Conservation (phyloP, 1,140 invertebrate species). For the Drosophila saltans region DNA sequence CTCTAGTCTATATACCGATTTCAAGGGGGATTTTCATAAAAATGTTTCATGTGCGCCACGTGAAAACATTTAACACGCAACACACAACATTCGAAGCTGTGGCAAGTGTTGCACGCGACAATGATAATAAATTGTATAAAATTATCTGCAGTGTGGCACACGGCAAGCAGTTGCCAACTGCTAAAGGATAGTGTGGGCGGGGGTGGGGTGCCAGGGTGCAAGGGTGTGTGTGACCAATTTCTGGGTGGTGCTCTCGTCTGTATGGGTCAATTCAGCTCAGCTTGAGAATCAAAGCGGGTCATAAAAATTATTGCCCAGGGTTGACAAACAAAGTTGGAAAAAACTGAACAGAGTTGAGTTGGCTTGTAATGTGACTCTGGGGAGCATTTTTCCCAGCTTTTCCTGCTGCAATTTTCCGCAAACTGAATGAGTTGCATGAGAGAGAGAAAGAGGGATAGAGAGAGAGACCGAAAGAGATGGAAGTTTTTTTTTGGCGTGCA, state of each 20-base stretch:
- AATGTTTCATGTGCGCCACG: constrained; percentile 50
- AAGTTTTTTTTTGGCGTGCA: constrained; percentile 42
- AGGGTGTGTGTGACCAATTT: constrained; percentile 45
- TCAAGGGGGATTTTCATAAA: constrained; percentile 40
- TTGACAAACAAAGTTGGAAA: constrained; percentile 38
- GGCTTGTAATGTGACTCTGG: constrained; percentile 75
- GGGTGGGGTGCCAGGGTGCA: constrained; percentile 8
- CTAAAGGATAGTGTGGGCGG: neutral
- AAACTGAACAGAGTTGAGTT: constrained; percentile 23
- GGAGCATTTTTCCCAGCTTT: constrained; percentile 68
- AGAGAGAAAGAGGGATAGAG: neutral
- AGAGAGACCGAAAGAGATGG: neutral
- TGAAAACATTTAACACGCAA: constrained; percentile 78
- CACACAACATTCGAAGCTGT: constrained; percentile 51
- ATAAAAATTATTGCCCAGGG: constrained; percentile 77
- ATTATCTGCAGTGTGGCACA: constrained; percentile 75
- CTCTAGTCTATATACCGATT: constrained; percentile 17
- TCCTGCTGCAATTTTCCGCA: constrained; percentile 28
- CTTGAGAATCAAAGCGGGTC: constrained; percentile 72
- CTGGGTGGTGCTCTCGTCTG: constrained; percentile 34
- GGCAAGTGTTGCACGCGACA: constrained; percentile 79
- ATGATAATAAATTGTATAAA: constrained; percentile 80
- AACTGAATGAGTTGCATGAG: neutral
- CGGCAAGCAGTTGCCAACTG: constrained; percentile 40
- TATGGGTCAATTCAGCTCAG: constrained; percentile 70